These are phyloP conservation scores for Austrolebias charrua DNA, from an alignment of 2,797 vertebrate species.

Conservation along the genomic window DNA sequence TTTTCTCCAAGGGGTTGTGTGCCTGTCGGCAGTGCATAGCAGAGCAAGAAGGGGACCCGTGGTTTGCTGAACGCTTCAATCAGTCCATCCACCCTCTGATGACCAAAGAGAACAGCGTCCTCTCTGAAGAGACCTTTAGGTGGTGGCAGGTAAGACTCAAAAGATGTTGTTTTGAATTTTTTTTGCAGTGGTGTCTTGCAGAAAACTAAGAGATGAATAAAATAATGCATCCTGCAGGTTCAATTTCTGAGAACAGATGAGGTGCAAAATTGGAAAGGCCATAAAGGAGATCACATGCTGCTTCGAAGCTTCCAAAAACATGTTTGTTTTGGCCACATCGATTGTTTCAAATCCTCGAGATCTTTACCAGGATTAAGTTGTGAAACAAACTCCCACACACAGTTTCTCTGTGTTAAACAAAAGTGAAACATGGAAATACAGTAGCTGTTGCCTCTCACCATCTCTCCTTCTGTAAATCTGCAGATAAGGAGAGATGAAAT, in stretches of 20 bases:
- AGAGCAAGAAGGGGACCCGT: conserved; percentile 75
- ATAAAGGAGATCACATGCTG: conserved; percentile 27
- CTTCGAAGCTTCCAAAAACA: conserved; percentile 18
- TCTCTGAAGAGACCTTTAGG: conserved; percentile 85
- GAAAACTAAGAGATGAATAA: neutral
- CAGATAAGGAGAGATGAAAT: neutral
- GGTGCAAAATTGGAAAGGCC: conserved; percentile 18
- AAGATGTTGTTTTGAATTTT: conserved; percentile 3
- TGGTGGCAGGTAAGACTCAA: conserved; percentile 90
- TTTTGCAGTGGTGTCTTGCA: conserved; percentile 16
- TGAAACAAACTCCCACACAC: conserved; percentile 58
- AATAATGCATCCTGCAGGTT: conserved; percentile 5
- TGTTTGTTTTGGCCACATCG: conserved; percentile 51
- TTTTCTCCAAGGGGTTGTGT: conserved; percentile 75
- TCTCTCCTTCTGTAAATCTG: conserved; percentile 12
- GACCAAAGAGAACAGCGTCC: conserved; percentile 80
- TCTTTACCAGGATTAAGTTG: conserved; percentile 47
- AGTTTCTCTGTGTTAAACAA: conserved; percentile 54
- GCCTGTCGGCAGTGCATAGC: conserved; percentile 82
- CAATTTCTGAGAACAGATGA: conserved; percentile 21
- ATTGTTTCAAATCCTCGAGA: conserved; percentile 48
- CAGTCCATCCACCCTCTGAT: conserved; percentile 85
- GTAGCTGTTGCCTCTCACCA: conserved; percentile 32
- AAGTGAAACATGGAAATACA: conserved; percentile 25
- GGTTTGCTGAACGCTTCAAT: conserved; percentile 90